Base-by-base conservation (phyloP, 53 echinoderm and acorn worm genomes). In the Holothuria scabra region DNA sequence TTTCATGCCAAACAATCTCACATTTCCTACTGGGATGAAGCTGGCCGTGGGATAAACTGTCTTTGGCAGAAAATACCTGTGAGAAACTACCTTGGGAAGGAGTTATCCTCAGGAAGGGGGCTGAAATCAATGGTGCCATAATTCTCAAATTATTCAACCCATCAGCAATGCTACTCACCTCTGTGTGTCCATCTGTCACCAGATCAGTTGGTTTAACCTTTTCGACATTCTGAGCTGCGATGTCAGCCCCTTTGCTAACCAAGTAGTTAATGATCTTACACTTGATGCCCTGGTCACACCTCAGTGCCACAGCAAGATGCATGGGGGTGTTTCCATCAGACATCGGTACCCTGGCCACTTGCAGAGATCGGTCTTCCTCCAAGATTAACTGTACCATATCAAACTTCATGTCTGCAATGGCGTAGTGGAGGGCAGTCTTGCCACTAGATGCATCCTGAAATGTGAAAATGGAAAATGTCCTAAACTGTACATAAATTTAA, bases 311-410 rank as follows among this genome's bases (percentile, higher is more conserved):
- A 41, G 92, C 89, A 13, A 95, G 79, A 59, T 95, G 95, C 25
- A 95, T 90, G n/a, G 95, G 88, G 13, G 95, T 95, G 90, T 95
- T 95, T 19, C 95, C 92, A 28, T 90, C 84, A 44, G 90, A 95
- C 87, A 86, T 95, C 46, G 85, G 48, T 2, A 67, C 49, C 56
- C 80, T 80, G 25, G 78, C 78, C 38, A 92, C 92, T 12, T 90
- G 84, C 2, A 41, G 37, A 1, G 67, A 65, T 7, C 88, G 76
- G 28, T 95, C 90, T 35, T 59, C 25, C 5, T 90, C 86, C 0
- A 95, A 76, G 9, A 95, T 83, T 23, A 86, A 21, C 10, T 31
- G 0, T 64, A 90, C 86, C 67, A 95, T 88, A 56, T 90, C 87
- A 1, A 61, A 23, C 70, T 95, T 92, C 16, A 31, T 8, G 23